Percentiles rank a stretch among this genome's conserved stretches.
phyloP scores from a whole-genome alignment of 2,113 vertebrate genomes.

The Hyla sarda region DNA sequence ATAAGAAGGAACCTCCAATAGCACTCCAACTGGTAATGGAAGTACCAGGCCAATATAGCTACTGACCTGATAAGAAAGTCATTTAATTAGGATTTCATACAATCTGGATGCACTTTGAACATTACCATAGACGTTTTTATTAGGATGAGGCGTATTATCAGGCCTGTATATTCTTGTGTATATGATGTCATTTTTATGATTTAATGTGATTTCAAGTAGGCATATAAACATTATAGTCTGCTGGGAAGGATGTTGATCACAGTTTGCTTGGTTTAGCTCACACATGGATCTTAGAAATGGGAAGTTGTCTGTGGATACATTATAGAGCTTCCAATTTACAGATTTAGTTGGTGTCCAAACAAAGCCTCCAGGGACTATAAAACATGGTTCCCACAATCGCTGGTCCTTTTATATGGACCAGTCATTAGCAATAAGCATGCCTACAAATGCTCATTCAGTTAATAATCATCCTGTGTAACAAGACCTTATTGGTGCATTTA shows the following conservation, averaged over 20 bases:
- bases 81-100: too few species aligned
- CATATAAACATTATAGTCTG: neutral
- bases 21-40: too few species aligned
- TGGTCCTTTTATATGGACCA: too few species aligned
- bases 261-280: neutral
- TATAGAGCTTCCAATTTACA: neutral
- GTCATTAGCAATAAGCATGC: too few species aligned
- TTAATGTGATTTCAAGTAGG: neutral
- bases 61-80: too few species aligned
- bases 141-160: neutral
- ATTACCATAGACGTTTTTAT: neutral
- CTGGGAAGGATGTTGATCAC: neutral
- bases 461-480: too few species aligned
- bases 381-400: too few species aligned
- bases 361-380: neutral
- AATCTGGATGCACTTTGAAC: too few species aligned
- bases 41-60: too few species aligned
- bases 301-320: neutral
- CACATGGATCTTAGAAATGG: neutral
- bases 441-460: too few species aligned
- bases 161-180: neutral
- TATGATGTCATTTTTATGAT: neutral
- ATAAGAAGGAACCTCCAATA: too few species aligned
- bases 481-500: too few species aligned
- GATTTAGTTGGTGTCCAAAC: neutral